Conservation (phyloP, 2,797 vertebrate genomes). For the Selene dorsalis region DNA sequence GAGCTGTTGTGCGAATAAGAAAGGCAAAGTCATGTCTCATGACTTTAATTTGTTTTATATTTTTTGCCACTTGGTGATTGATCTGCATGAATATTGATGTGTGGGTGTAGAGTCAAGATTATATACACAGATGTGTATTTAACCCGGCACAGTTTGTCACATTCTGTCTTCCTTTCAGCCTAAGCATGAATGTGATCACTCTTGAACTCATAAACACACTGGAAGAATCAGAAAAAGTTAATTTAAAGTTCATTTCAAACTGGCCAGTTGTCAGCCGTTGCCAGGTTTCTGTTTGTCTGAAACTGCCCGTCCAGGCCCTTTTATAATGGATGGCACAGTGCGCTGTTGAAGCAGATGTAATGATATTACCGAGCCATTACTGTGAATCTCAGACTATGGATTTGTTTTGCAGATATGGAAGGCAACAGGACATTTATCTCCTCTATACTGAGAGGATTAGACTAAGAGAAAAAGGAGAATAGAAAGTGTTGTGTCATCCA, state of each 20-base stretch:
- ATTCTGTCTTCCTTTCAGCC: neutral
- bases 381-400: conserved; percentile 9
- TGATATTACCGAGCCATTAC: conserved; percentile 40
- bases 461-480: neutral
- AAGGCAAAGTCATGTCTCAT: neutral
- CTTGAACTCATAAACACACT: neutral
- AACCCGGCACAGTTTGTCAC: neutral
- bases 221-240: neutral
- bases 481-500: neutral
- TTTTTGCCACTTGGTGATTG: neutral
- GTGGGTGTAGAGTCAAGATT: neutral
- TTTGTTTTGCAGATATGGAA: conserved; percentile 37
- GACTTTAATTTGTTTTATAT: neutral
- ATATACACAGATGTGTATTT: neutral
- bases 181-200: neutral
- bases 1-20: conserved; percentile 51
- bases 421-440: conserved; percentile 8
- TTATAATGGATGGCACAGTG: conserved; percentile 7
- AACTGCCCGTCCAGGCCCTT: neutral
- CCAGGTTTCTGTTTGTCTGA: conserved; percentile 6
- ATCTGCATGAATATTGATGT: conserved; percentile 1
- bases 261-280: neutral
- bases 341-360: conserved; percentile 28
- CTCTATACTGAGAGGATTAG: neutral
- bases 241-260: neutral